Evolutionary conservation across 2,888 invertebrate species (phyloP).

Genomic region (Catocala fraxini): DNA sequence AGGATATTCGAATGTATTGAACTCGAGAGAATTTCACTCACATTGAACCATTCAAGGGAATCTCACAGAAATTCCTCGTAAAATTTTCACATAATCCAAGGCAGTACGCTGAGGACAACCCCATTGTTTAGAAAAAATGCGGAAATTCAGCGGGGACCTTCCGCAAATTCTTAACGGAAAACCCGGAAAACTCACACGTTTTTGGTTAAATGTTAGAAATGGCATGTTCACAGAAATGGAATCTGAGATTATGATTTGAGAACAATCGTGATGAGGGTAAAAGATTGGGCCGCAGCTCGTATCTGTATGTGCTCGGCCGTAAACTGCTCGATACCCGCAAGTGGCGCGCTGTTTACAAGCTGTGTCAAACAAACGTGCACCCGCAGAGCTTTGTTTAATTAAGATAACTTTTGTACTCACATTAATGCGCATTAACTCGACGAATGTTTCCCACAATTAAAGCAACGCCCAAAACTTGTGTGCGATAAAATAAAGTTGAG

Average conservation of each 20-base stretch:
- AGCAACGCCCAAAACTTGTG: conserved; percentile 47
- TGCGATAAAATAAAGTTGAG: conserved; percentile 52
- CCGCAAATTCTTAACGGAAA: conserved; percentile 52
- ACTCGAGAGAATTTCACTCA: conserved; percentile 76
- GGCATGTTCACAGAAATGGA: conserved; percentile 32
- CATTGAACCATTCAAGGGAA: conserved; percentile 65
- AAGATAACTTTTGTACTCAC: conserved; percentile 69
- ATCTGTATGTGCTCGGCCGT: conserved; percentile 4
- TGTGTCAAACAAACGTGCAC: conserved; percentile 45
- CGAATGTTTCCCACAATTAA: conserved; percentile 61
- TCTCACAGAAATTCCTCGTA: conserved; percentile 65
- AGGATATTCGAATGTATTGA: conserved; percentile 83
- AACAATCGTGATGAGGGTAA: conserved; percentile 21
- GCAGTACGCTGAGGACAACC: conserved; percentile 51
- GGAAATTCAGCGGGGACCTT: conserved; percentile 55
- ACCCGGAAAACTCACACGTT: conserved; percentile 29
- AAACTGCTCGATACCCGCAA: conserved; percentile 32
- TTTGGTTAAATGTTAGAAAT: conserved; percentile 46
- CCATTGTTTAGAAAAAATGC: conserved; percentile 71
- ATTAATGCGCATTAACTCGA: conserved; percentile 62
- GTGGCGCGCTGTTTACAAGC: conserved; percentile 51
- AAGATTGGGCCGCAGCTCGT: neutral
- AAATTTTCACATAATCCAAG: conserved; percentile 71
- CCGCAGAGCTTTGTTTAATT: conserved; percentile 67
- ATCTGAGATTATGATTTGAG: conserved; percentile 34